phyloP scores from a whole-genome alignment of 2,888 invertebrate species.

The Diaphora mendica region DNA sequence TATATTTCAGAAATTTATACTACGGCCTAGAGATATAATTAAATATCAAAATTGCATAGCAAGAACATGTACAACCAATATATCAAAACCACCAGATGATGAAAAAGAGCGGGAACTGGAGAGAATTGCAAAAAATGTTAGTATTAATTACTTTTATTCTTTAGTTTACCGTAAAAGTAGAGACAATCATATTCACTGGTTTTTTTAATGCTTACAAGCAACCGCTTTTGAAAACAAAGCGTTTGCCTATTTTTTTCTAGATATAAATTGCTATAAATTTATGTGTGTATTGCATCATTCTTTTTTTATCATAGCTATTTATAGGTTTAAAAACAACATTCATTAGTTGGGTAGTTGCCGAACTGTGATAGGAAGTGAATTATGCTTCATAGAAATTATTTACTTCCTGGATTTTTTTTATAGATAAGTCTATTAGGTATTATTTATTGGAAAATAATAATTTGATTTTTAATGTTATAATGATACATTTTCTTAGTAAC shows the following conservation, averaged over 20 bases:
- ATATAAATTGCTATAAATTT: not conserved
- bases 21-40: slow-evolving; percentile 28
- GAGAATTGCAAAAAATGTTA: slow-evolving; percentile 72
- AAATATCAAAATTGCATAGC: slow-evolving; percentile 28
- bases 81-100: slow-evolving; percentile 58
- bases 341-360: not conserved
- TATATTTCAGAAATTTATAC: slow-evolving; percentile 53
- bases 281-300: not conserved
- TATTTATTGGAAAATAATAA: no score
- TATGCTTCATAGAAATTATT: not conserved
- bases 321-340: not conserved
- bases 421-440: no score
- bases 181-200: not conserved
- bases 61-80: slow-evolving; percentile 49
- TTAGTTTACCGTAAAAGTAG: not conserved
- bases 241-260: not conserved
- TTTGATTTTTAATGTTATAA: no score
- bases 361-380: not conserved
- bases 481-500: no score
- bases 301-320: not conserved
- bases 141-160: slow-evolving; percentile 19
- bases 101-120: slow-evolving; percentile 78
- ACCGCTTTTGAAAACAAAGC: not conserved
- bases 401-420: no score
- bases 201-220: not conserved